Evolutionary conservation across 2,888 invertebrate genomes (phyloP), one percentile per base, ranked within the genome.

Genomic region (Calameuta pallipes): DNA sequence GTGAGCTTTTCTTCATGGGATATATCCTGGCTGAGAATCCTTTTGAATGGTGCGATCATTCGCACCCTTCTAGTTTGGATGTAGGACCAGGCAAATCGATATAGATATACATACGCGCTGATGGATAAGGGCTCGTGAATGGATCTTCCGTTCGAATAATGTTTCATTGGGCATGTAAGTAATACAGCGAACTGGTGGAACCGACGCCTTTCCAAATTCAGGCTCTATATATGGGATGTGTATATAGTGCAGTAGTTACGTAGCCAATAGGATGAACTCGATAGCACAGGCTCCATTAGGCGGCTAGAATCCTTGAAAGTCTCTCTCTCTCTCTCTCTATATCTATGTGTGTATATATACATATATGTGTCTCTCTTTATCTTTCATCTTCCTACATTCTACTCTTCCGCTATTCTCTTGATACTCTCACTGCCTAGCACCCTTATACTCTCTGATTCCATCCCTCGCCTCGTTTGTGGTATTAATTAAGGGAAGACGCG

Each of bases 401-500:
- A 70, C 76, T 37, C 75, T 41, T 75, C 23, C 56, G 56, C 56
- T 9, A 56, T 56, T 56, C 56, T 56, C 56, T 56, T 23, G 23
- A 23, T 56, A 56, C 41, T 56, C 41, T 56, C 41, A 9, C 56
- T 56, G 23, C 56, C 23, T 56, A 23, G 23, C 56, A 56, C 56
- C 56, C 56, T 56, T 56, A 56, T 23, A 23, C 56, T 56, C 56
- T 56, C 56, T 2, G 56, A 56, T 56, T 69, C 69, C 31, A 31
- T 33, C 73, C 73, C 76, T 34, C 68, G 76, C 79, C 69, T 76
- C 82, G 80, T 84, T 88, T 82, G 84, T 79, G 82, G 84, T 86
- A 87, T 87, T 87, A 88, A 87, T 88, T 87, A 86, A 86, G 85
- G 84, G 83, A 85, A 85, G 83, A 81, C 83, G 85, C 82, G 83